Evolutionary conservation across 1,140 invertebrate genomes (phyloP).

Genomic region (Macrosteles quadrilineatus): DNA sequence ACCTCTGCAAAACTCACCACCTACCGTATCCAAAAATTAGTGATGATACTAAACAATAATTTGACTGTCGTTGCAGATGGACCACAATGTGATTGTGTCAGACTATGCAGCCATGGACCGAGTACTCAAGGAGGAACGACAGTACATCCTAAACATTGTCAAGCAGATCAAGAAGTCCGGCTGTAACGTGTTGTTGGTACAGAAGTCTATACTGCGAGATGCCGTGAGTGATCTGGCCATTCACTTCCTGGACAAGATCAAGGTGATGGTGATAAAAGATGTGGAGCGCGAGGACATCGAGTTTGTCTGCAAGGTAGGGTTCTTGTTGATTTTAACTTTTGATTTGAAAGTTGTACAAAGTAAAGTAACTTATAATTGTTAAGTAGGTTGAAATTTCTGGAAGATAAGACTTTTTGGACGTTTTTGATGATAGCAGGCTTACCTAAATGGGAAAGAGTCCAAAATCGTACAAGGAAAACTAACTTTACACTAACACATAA

Average conservation of each 20-base stretch:
- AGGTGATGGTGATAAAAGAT: slow-evolving; percentile 98
- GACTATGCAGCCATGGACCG: slow-evolving; percentile 99
- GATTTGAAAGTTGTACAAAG: too few relatives aligned
- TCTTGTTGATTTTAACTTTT: too few relatives aligned
- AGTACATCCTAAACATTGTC: slow-evolving; percentile 98
- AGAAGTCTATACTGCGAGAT: slow-evolving; percentile 98
- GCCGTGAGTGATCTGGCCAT: slow-evolving; percentile 95
- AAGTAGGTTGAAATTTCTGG: too few relatives aligned
- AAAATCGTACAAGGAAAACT: not conserved
- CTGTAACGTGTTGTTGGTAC: slow-evolving; percentile 96
- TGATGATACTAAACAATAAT: too few relatives aligned
- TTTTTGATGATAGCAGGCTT: too few relatives aligned
- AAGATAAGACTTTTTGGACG: not conserved
- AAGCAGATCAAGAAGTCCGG: slow-evolving; percentile 99
- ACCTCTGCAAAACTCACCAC: too few relatives aligned
- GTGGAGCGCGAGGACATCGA: slow-evolving; percentile 98
- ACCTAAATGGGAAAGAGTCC: too few relatives aligned
- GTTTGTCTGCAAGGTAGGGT: slow-evolving; percentile 84
- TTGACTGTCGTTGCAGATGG: slow-evolving; percentile 94
- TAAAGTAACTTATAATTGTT: not conserved
- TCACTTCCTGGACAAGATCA: slow-evolving; percentile 99
- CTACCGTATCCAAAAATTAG: too few relatives aligned
- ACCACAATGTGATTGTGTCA: slow-evolving; percentile 96
- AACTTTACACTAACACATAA: too few relatives aligned
- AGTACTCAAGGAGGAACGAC: slow-evolving; percentile 96